Conservation (phyloP, 2,113 vertebrate species). For the Crotophaga sulcirostris region DNA sequence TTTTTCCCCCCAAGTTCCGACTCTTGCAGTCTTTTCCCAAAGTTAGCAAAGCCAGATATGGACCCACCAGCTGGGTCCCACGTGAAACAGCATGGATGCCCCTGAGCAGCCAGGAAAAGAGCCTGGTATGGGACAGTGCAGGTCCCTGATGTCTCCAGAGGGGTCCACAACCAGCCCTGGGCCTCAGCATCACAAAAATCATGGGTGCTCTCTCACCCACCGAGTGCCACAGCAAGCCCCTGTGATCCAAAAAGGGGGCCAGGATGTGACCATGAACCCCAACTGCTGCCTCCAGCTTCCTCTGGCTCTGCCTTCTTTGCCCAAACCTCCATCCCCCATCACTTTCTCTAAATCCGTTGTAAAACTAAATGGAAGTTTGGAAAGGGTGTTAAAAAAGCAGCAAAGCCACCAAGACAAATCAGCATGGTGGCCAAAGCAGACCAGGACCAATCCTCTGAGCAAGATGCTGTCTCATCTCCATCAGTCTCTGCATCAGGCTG, state of each 20-base stretch:
- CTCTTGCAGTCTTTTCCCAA: not conserved
- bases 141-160: not conserved
- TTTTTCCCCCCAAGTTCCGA: not conserved
- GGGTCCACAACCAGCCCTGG: not conserved
- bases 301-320: not conserved
- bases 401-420: not conserved
- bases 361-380: not conserved
- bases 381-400: not conserved
- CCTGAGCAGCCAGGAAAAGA: not conserved
- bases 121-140: not conserved
- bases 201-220: not conserved
- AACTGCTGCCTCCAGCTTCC: not conserved
- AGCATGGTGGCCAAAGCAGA: not conserved
- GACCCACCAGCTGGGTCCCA: not conserved
- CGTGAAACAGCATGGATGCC: not conserved
- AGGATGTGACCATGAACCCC: not conserved
- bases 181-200: not conserved
- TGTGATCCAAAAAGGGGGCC: not conserved
- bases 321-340: not conserved
- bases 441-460: not conserved
- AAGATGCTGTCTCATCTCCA: not conserved
- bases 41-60: not conserved
- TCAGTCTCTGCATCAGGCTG: not conserved
- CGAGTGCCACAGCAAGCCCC: not conserved
- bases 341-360: not conserved